Base-by-base conservation (phyloP, 2,888 invertebrate genomes). In the Macaria notata region DNA sequence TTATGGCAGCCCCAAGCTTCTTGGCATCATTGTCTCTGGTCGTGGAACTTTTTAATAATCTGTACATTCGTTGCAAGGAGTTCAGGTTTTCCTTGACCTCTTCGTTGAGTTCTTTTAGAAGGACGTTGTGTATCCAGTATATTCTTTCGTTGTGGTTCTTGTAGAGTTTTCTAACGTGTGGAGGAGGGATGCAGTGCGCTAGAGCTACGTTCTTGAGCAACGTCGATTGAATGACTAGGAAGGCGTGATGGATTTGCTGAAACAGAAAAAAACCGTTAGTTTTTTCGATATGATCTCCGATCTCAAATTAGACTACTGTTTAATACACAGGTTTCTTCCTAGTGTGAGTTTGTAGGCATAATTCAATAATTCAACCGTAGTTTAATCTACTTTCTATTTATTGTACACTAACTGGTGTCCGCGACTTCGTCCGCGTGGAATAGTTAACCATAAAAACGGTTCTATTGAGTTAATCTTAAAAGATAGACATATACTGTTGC, bases 241-340 rank as follows among this genome's bases (percentile, higher is more conserved):
- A 92, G 0, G 87, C 86, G 71, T 92, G 89, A 58, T 92, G 90
- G 42, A 92, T 86, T 86, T 86, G 86, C 92, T 92, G 85, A 0
- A 78, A 83, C 57, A 56, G 56, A 59, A 60, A 54, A 62, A 43
- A 49, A 56, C 19, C 1, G 8, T 31, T 3, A 45, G 42, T n/a
- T n/a, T n/a, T n/a, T n/a, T n/a, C n/a, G n/a, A n/a, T n/a, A n/a
- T n/a, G n/a, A n/a, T n/a, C n/a, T n/a, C n/a, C n/a, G 19, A 19
- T 19, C 19, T 19, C 19, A 19, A 19, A 19, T 19, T 19, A 19
- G 19, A 19, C 19, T 19, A 19, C 19, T 19, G 19, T 2, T 1
- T 2, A 19, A 19, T 19, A 19, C 2, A 19, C 19, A 19, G 19
- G 19, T 1, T 19, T 19, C 19, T 19, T 19, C 19, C 19, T 19